Base-by-base conservation (phyloP, 2,113 vertebrate genomes). In the Hassar affinis region DNA sequence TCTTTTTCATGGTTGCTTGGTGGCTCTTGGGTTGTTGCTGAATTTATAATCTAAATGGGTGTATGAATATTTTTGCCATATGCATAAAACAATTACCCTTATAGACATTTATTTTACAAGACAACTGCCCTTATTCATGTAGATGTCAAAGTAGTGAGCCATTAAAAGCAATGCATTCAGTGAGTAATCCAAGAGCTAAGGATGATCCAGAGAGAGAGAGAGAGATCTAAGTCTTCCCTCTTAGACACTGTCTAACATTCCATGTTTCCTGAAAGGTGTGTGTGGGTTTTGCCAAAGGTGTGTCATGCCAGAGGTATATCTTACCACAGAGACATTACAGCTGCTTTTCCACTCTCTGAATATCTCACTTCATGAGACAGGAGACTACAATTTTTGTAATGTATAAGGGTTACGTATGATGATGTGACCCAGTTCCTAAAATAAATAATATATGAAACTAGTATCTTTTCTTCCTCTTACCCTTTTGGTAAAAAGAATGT, bases 221-320 rank as follows among this genome's bases (percentile, higher is more conserved):
- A 42, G 25, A 47, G 88, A 90, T 62, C 66, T 76, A 54, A 54
- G n/a, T 38, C 66, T 59, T 11, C 42, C 22, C 45, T 68, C 47
- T 33, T 4, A 49, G 71, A 77, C 35, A 66, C 6, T 8, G 49
- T 76, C 25, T 45, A 75, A 33, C 1, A 18, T 38, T 79, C n/a
- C 27, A 71, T 45, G 17, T 79, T 45, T 72, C 38, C 66, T 25
- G 27, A 20, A 42, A 42, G n/a, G 27, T 80, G 6, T 86, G 33
- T 79, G 18, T 61, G 38, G 33, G 25, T 27, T 72, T 18, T 54
- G n/a, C n/a, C n/a, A n/a, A n/a, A n/a, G 30, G 42, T 66, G 22
- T 78, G 14, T 45, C 10, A 25, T 79, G 42, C 18, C 56, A 72
- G 61, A 47, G 20, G 27, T 11, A 71, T 25, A 8, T 79, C 52